phyloP scores from a whole-genome alignment of 2,797 vertebrate genomes.

The Falco berigora region DNA sequence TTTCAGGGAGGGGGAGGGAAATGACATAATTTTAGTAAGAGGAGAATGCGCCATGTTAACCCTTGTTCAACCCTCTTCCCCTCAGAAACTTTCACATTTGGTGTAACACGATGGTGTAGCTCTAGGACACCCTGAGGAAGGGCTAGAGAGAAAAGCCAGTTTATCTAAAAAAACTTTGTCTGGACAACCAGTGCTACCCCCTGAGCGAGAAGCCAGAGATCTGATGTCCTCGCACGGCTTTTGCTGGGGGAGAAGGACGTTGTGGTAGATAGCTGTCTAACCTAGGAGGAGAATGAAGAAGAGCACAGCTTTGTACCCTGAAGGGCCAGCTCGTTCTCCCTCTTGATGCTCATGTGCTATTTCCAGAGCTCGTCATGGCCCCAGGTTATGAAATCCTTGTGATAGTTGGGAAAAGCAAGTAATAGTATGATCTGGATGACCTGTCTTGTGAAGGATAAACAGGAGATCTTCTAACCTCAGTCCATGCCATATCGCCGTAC shows the following conservation, averaged over 20 bases:
- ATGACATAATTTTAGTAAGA: constrained; percentile 46
- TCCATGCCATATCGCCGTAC: rapidly evolving
- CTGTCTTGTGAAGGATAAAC: not conserved
- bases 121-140: not conserved
- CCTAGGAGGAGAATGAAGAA: not conserved
- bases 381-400: not conserved
- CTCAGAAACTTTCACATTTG: not conserved
- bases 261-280: not conserved
- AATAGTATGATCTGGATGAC: rapidly evolving
- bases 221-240: rapidly evolving
- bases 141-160: not conserved
- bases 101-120: not conserved
- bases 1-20: not conserved
- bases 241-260: not conserved
- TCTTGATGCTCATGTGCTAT: not conserved
- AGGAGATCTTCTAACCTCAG: not conserved
- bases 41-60: constrained; percentile 1
- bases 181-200: not conserved
- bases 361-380: not conserved
- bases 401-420: not conserved
- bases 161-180: not conserved
- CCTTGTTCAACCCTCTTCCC: not conserved
- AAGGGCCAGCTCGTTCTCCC: not conserved
- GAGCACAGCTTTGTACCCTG: not conserved
- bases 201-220: not conserved